Conservation (phyloP, 2,797 vertebrate genomes). For the Miichthys miiuy region DNA sequence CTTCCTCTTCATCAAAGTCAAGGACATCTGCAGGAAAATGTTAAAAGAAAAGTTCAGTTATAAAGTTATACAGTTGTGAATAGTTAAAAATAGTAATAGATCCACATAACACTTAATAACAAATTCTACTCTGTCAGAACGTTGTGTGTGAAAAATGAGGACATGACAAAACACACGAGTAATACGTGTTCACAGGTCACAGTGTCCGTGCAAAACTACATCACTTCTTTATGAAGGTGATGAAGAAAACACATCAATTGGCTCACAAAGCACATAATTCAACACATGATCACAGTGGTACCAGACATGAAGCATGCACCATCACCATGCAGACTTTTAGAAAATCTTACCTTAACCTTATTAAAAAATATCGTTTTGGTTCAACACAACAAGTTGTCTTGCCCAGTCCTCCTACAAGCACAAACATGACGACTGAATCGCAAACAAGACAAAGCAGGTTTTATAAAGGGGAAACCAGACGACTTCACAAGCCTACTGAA, state of each 20-base stretch:
- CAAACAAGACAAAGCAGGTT: too few species aligned
- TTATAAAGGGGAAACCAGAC: too few species aligned
- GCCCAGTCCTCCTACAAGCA: too few species aligned
- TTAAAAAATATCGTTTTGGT: background rate
- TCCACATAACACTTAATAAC: too few species aligned
- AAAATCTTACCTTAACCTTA: too few species aligned
- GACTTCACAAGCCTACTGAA: background rate
- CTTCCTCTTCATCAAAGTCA: too few species aligned
- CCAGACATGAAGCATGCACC: background rate
- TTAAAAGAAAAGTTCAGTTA: too few species aligned
- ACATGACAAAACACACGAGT: background rate
- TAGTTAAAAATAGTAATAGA: too few species aligned
- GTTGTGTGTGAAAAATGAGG: background rate
- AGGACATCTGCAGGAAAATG: too few species aligned
- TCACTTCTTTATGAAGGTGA: background rate
- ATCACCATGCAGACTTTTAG: background rate
- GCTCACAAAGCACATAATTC: conserved; percentile 42
- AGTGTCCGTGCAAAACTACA: background rate
- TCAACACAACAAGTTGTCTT: background rate
- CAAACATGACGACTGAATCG: too few species aligned
- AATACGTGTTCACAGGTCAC: background rate
- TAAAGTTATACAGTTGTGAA: too few species aligned
- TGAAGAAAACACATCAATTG: conserved; percentile 24
- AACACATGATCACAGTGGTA: background rate
- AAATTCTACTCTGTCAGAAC: too few species aligned